Evolutionary conservation across 2,113 vertebrate genomes (phyloP).

Genomic region (Rhineura floridana): DNA sequence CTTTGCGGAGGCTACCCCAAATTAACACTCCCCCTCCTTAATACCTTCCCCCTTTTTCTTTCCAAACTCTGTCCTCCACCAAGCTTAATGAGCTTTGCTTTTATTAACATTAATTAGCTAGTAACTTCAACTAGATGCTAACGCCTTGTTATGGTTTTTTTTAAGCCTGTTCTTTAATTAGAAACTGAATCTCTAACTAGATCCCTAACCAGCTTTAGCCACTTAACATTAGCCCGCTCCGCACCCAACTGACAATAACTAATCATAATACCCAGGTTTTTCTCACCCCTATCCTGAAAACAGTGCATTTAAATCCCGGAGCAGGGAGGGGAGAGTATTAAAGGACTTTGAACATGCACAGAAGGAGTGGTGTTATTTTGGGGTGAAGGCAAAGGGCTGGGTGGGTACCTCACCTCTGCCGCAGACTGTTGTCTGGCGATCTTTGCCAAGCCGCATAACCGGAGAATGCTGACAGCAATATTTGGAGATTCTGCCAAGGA

Average conservation of each 20-base stretch:
- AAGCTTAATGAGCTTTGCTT: constrained; percentile 76
- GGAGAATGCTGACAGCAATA: not conserved
- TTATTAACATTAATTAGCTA: constrained; percentile 77
- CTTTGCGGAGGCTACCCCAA: constrained; percentile 49
- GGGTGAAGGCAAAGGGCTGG: constrained; percentile 21
- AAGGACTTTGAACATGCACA: constrained; percentile 22
- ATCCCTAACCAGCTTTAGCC: constrained; percentile 73
- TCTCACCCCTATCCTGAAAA: constrained; percentile 74
- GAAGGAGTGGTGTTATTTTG: constrained; percentile 14
- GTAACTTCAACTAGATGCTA: constrained; percentile 79
- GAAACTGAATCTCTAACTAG: constrained; percentile 70
- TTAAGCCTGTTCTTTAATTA: constrained; percentile 72
- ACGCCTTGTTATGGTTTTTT: constrained; percentile 62
- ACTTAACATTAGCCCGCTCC: constrained; percentile 40
- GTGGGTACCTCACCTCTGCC: not conserved
- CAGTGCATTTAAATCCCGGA: constrained; percentile 45
- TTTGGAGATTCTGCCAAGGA: not conserved
- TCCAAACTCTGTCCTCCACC: constrained; percentile 52
- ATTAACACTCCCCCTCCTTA: constrained; percentile 15
- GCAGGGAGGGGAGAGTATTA: constrained; percentile 14
- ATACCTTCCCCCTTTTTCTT: constrained; percentile 31
- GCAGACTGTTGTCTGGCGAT: constrained; percentile 4
- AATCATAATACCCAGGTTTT: not conserved
- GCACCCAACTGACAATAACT: constrained; percentile 31
- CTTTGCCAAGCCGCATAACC: constrained; percentile 16